Percentiles rank a stretch among this genome's conserved stretches.
Conservation (phyloP, 2,113 vertebrate genomes). For the Colossoma macropomum region DNA sequence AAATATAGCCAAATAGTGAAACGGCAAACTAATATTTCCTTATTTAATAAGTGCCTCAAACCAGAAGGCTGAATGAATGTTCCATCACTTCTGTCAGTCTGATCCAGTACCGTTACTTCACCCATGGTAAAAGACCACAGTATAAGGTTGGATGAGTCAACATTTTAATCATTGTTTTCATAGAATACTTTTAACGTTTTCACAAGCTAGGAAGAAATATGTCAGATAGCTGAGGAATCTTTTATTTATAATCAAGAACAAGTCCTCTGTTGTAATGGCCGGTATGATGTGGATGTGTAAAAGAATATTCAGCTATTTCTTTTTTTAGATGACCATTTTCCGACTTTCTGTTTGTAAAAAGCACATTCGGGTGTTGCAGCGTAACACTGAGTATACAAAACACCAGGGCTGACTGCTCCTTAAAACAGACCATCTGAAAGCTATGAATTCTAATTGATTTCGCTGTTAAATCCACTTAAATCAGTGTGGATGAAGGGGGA, state of each 20-base stretch:
- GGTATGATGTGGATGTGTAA: conserved; percentile 56
- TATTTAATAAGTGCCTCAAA: no score
- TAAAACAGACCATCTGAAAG: not conserved
- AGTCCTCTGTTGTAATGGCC: conserved; percentile 61
- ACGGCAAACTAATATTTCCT: no score
- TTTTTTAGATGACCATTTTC: conserved; percentile 30
- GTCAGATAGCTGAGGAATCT: conserved; percentile 58
- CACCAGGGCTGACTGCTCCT: not conserved
- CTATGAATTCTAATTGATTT: not conserved
- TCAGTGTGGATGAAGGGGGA: not conserved
- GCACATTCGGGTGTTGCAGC: conserved; percentile 1
- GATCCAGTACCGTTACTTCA: no score
- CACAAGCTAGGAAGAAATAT: conserved; percentile 77
- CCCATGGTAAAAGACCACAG: conserved; percentile 40
- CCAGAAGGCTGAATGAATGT: no score
- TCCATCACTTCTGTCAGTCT: no score
- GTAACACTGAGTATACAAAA: conserved; percentile 24
- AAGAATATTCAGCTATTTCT: conserved; percentile 36
- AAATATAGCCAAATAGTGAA: no score
- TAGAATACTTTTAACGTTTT: conserved; percentile 81
- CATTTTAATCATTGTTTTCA: conserved; percentile 74
- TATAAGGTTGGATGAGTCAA: conserved; percentile 63
- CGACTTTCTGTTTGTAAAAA: conserved; percentile 4
- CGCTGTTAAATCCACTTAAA: not conserved
- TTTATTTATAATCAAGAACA: conserved; percentile 56